These are phyloP conservation scores for Cynodonichthys magdalenae DNA, from an alignment of 2,797 vertebrate species.

Conservation along the genomic window DNA sequence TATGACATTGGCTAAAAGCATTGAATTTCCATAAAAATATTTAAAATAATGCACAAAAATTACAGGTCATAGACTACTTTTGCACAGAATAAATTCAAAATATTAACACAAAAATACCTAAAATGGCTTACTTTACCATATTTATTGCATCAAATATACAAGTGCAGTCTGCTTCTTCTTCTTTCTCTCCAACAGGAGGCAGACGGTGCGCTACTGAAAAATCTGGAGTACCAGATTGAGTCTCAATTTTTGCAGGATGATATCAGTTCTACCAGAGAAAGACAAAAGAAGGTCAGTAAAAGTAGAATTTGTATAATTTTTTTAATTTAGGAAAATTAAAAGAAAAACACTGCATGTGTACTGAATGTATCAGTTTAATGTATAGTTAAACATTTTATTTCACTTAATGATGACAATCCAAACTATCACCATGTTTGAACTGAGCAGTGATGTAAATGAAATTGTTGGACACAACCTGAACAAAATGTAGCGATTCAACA, in stretches of 20 bases:
- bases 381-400: no score
- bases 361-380: no score
- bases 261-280: slow-evolving; percentile 90
- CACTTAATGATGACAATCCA: no score
- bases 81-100: no score
- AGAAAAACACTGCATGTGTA: no score
- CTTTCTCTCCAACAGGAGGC: slow-evolving; percentile 83
- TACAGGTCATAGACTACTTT: neutral
- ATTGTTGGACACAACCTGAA: no score
- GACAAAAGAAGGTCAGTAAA: slow-evolving; percentile 90
- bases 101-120: no score
- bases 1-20: neutral
- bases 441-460: no score
- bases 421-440: no score
- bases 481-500: no score
- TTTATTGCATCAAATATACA: neutral
- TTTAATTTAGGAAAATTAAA: no score
- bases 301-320: neutral
- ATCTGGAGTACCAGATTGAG: slow-evolving; percentile 92
- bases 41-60: neutral
- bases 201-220: slow-evolving; percentile 87
- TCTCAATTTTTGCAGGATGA: slow-evolving; percentile 95
- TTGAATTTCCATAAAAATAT: neutral
- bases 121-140: neutral
- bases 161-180: neutral